Conservation (phyloP, 2,888 invertebrate genomes). For the Belgica antarctica region DNA sequence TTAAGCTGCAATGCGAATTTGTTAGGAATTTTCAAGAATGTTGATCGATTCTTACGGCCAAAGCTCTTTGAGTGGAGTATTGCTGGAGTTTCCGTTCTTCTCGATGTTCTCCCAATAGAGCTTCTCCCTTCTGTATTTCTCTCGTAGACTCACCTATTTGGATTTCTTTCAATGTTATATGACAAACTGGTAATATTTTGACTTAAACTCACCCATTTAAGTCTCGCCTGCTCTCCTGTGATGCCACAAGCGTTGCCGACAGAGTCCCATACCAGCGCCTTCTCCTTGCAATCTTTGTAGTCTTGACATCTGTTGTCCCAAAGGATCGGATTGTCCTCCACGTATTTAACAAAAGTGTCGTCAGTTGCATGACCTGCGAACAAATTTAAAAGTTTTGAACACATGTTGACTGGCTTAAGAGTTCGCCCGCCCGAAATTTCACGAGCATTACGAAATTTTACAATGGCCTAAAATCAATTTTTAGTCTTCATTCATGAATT, state of each 20-base stretch:
- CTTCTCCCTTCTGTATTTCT: constrained; percentile 41
- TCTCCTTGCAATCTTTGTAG: constrained; percentile 42
- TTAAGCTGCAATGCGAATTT: no score
- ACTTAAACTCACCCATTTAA: constrained; percentile 34
- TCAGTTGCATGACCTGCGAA: constrained; percentile 28
- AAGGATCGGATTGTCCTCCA: constrained; percentile 30
- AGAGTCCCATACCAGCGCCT: constrained; percentile 40
- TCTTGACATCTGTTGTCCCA: constrained; percentile 42
- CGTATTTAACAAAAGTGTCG: constrained; percentile 36
- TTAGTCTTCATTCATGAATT: constrained; percentile 17
- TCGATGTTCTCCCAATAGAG: constrained; percentile 43
- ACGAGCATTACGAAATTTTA: no score
- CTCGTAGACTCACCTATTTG: constrained; percentile 30
- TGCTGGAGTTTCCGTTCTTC: constrained; percentile 41
- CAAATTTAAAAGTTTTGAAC: not conserved
- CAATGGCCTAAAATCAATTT: constrained; percentile 38
- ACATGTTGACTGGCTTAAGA: not conserved
- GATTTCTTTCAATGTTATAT: no score
- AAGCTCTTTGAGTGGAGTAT: constrained; percentile 39
- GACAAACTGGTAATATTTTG: no score
- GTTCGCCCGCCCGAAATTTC: no score
- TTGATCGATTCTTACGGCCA: no score
- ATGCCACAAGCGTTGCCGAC: constrained; percentile 39
- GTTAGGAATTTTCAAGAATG: no score
- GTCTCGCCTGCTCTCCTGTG: constrained; percentile 39